A percentile compares a stretch with the other conserved stretches of the same genome.
phyloP scores from a whole-genome alignment of 2,888 invertebrate genomes.

The Theretra japonica region DNA sequence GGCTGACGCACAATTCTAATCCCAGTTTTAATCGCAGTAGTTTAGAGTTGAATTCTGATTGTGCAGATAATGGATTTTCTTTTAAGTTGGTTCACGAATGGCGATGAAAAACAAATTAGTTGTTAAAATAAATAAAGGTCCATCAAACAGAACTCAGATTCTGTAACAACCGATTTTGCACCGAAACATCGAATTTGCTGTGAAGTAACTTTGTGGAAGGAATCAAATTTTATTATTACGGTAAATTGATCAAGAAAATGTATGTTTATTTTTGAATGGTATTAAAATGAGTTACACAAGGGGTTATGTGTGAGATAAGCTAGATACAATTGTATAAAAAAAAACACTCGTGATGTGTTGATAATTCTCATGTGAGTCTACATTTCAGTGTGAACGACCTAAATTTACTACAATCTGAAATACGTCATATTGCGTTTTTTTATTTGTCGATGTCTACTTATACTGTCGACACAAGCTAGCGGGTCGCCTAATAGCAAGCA shows the following conservation, averaged over 20 bases:
- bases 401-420: no score
- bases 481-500: no score
- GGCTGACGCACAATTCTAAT: slow-evolving; percentile 30
- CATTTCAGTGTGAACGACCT: no score
- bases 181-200: slow-evolving; percentile 23
- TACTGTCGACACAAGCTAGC: no score
- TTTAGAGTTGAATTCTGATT: slow-evolving; percentile 36
- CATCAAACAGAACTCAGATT: slow-evolving; percentile 36
- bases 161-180: slow-evolving; percentile 32
- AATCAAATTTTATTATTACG: not conserved
- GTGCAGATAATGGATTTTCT: slow-evolving; percentile 20
- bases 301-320: no score
- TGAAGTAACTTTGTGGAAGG: not conserved
- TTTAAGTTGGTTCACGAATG: slow-evolving; percentile 32
- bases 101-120: slow-evolving; percentile 43
- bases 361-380: no score
- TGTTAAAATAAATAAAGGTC: slow-evolving; percentile 38
- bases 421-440: no score
- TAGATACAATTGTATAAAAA: no score
- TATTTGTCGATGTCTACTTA: no score
- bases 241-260: not conserved
- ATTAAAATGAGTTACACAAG: no score
- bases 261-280: no score
- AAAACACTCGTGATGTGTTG: no score
- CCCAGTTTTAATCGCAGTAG: slow-evolving; percentile 28